Base-by-base conservation (phyloP, 2,797 vertebrate genomes). In the Labroides dimidiatus region DNA sequence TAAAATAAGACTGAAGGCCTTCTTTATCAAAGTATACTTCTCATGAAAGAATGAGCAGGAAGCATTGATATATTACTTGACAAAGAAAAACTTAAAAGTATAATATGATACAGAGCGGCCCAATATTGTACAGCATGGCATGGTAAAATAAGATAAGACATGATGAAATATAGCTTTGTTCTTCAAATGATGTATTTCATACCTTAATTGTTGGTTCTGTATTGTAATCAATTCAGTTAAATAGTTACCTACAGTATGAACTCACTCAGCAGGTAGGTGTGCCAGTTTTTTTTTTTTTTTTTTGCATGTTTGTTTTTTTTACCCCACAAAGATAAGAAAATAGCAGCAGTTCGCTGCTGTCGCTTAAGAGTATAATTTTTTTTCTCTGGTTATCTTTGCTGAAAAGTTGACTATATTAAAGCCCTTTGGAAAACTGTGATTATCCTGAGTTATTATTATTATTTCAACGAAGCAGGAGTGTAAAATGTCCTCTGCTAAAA, bases 371-470 rank as follows among this genome's bases (percentile, higher is more conserved):
- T 23, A 64, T 15, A 21, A 2, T 10, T 41, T 61, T 64, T 37
- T 42, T 21, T 5, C 30, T 33, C 3, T 30, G n/a, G n/a, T 67
- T 69, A 74, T 65, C 21, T 61, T 56, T 21, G 39, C 20, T 33
- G 10, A 3, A 16, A 60, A 37, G 62, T 57, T 58, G 20, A 73
- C 57, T 16, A 19, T 19, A 23, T 2, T 23, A 4, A 72, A 41
- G 30, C 8, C 30, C 7, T 33, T 33, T 33, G 3, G 21, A 58
- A 9, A 53, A 21, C 0, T 6, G 4, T 39, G 37, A 13, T 39
- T 53, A 13, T 50, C 16, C 37, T 10, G 23, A 74, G 53, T 11
- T 48, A 20, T 42, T 27, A 16, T 17, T 42, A 16, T 43, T 36
- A 12, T 33, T 50, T 48, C 50, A 52, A 2, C 39, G 59, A 70